These are phyloP conservation scores for Atherinosoma microstoma DNA, from an alignment of 2,797 vertebrate genomes.

Conservation along the genomic window DNA sequence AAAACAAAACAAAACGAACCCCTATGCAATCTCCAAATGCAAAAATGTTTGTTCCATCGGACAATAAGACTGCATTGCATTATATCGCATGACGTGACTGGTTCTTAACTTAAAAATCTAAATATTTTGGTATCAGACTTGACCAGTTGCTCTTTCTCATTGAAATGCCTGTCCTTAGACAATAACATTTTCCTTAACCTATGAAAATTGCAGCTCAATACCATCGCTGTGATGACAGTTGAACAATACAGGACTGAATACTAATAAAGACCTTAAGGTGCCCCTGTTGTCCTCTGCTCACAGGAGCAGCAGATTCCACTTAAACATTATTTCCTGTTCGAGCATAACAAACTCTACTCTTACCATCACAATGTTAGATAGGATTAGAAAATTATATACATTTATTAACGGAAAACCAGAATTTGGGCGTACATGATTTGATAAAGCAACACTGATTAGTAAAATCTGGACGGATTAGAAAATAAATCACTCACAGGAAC, in stretches of 20 bases:
- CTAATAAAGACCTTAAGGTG: slow-evolving; percentile 55
- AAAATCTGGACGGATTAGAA: slow-evolving; percentile 19
- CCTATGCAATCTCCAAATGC: not conserved
- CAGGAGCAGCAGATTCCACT: slow-evolving; percentile 35
- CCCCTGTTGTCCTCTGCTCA: slow-evolving; percentile 36
- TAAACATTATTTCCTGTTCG: slow-evolving; percentile 34
- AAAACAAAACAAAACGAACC: too few relatives aligned
- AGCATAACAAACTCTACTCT: slow-evolving; percentile 2
- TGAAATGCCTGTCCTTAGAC: not conserved
- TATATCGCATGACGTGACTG: not conserved
- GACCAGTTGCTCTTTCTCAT: not conserved
- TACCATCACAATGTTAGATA: slow-evolving; percentile 1
- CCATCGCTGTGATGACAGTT: slow-evolving; percentile 37
- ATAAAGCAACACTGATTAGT: slow-evolving; percentile 23
- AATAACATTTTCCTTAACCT: slow-evolving; percentile 18
- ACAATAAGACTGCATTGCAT: not conserved
- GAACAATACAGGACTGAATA: slow-evolving; percentile 58
- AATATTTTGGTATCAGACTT: not conserved
- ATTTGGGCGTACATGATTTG: slow-evolving; percentile 4
- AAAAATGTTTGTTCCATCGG: not conserved
- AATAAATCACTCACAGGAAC: slow-evolving; percentile 26
- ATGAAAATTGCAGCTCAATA: slow-evolving; percentile 29
- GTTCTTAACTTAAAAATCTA: not conserved
- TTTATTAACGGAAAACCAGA: not conserved
- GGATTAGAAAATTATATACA: not conserved